Evolutionary conservation across 2,888 invertebrate species (phyloP).

Genomic region (Nomada flava): DNA sequence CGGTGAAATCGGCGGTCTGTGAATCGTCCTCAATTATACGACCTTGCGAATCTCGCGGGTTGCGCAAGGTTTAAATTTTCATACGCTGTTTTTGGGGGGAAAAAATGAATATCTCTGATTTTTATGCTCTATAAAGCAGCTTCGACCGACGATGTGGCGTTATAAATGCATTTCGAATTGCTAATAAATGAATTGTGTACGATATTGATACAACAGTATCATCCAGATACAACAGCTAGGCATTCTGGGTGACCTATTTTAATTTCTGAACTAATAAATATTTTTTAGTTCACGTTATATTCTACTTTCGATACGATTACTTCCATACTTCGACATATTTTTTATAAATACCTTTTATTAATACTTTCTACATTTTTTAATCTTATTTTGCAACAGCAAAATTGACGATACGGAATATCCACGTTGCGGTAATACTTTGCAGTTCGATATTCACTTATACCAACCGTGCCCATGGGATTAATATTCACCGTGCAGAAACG

Average conservation of each 20-base stretch:
- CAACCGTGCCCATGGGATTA: not conserved
- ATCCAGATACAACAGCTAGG: no score
- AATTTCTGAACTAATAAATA: not conserved
- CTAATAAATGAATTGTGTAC: not conserved
- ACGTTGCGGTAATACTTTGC: no score
- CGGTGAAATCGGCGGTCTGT: not conserved
- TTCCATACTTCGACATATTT: no score
- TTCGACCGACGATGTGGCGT: no score
- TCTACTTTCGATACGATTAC: no score
- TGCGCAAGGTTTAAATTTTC: not conserved
- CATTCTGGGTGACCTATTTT: constrained; percentile 1
- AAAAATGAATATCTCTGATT: not conserved
- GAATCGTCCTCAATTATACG: not conserved
- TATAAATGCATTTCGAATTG: not conserved
- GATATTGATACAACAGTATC: not conserved
- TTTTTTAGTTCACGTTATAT: not conserved
- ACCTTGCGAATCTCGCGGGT: not conserved
- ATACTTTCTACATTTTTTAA: not conserved
- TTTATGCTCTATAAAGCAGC: not conserved
- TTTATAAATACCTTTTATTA: no score
- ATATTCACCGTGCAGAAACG: not conserved
- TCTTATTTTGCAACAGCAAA: not conserved
- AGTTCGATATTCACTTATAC: no score
- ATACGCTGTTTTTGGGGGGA: no score
- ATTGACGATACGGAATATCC: no score